phyloP scores from a whole-genome alignment of 1,140 invertebrate species.

The Pogonomyrmex barbatus region DNA sequence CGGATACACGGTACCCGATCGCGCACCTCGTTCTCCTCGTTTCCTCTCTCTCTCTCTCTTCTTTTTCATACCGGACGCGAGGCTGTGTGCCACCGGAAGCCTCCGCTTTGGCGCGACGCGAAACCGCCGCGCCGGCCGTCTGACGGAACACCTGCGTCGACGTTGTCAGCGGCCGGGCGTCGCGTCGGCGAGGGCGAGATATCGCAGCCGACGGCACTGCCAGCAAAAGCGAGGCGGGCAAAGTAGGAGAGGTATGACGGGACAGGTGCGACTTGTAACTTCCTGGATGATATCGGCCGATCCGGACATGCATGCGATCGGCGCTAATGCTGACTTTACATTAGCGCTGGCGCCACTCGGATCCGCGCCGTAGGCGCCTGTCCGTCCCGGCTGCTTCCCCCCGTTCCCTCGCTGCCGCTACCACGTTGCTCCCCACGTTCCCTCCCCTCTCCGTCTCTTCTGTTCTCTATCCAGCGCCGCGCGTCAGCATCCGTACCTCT shows the following conservation, averaged over 20 bases:
- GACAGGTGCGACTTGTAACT: conserved; percentile 79
- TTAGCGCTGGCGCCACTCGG: conserved; percentile 76
- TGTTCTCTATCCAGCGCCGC: neutral
- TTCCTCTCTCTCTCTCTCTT: neutral
- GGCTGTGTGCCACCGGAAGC: conserved; percentile 58
- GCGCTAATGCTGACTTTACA: conserved; percentile 75
- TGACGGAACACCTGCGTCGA: conserved; percentile 58
- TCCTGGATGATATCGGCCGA: conserved; percentile 77
- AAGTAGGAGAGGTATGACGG: conserved; percentile 70
- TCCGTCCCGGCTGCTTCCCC: conserved; percentile 63
- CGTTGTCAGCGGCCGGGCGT: neutral
- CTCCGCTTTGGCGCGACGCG: conserved; percentile 43
- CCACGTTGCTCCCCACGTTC: neutral
- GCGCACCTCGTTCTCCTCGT: neutral
- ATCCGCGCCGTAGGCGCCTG: conserved; percentile 75
- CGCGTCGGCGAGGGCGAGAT: conserved; percentile 26
- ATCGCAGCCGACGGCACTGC: conserved; percentile 66
- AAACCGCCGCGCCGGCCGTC: conserved; percentile 6
- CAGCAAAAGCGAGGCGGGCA: conserved; percentile 41
- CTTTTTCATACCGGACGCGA: conserved; percentile 10
- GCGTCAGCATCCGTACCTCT: conserved; percentile 65
- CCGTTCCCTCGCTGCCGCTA: neutral
- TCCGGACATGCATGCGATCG: conserved; percentile 72
- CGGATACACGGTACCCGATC: conserved; percentile 30
- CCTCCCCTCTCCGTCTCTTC: neutral